Conservation (phyloP, 37 sponge, comb jelly and placozoan genomes). For the Halisarca cf. caerulea region DNA sequence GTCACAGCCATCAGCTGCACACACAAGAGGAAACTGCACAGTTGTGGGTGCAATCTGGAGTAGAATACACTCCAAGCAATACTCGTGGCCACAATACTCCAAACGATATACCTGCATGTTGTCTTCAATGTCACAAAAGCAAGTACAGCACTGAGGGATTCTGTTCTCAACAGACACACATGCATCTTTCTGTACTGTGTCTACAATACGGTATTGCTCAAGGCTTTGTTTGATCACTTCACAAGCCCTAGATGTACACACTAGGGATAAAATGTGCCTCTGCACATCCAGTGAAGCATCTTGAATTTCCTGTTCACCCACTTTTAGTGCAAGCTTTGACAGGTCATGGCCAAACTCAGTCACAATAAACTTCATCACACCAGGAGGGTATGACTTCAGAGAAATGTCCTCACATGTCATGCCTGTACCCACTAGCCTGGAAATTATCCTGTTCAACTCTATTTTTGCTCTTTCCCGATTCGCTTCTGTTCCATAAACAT, state of each 20-base stretch:
- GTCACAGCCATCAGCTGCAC: conserved; percentile 64
- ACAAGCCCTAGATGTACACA: conserved; percentile 23
- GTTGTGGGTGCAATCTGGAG: conserved; percentile 43
- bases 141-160: conserved; percentile 32
- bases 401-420: background rate
- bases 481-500: conserved; percentile 49
- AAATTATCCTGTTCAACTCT: conserved; percentile 3
- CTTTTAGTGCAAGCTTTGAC: background rate
- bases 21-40: conserved; percentile 54
- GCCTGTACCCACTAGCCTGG: background rate
- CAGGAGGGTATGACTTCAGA: conserved; percentile 53
- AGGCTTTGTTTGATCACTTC: background rate
- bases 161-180: background rate
- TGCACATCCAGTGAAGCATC: conserved; percentile 30
- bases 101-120: conserved; percentile 16
- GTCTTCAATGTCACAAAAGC: conserved; percentile 26
- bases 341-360: conserved; percentile 48
- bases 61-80: conserved; percentile 57
- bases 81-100: conserved; percentile 76
- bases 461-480: conserved; percentile 25
- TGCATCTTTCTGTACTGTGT: too few relatives aligned
- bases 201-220: background rate
- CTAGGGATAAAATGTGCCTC: conserved; percentile 41
- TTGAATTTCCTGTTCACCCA: conserved; percentile 20
- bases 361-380: conserved; percentile 62